These are phyloP conservation scores for Crocodylus rhombifer DNA, from an alignment of 2,797 vertebrate species.

Conservation along the genomic window DNA sequence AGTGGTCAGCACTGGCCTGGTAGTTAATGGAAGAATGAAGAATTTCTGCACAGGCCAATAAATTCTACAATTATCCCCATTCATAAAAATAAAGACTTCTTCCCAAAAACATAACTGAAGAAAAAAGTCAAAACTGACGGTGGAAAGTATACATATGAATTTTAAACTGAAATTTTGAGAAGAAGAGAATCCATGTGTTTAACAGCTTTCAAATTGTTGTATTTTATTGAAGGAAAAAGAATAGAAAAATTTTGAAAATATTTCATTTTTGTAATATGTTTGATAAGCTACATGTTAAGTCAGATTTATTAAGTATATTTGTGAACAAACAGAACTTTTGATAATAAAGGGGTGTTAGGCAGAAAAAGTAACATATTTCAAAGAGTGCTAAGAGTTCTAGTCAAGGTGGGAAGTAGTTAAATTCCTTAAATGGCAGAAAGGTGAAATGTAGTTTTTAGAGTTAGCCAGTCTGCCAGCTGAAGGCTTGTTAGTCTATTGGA, in stretches of 20 bases:
- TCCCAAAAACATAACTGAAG: background rate
- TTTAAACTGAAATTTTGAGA: background rate
- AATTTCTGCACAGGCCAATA: background rate
- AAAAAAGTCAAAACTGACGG: background rate
- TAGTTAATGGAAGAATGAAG: background rate
- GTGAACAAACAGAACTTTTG: background rate
- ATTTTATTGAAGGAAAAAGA: background rate
- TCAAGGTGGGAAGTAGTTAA: background rate
- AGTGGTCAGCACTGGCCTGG: background rate
- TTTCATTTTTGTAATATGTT: background rate
- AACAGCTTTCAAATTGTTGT: background rate
- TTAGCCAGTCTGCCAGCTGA: background rate
- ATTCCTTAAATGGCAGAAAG: background rate
- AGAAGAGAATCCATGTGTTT: background rate
- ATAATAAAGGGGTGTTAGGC: background rate
- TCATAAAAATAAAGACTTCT: background rate
- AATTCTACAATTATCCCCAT: background rate
- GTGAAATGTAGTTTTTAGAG: background rate
- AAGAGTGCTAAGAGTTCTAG: background rate
- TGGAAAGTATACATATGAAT: background rate
- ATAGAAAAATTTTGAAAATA: background rate
- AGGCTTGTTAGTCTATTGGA: background rate
- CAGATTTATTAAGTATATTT: background rate
- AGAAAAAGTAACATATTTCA: background rate
- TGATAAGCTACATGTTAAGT: background rate